Conservation (phyloP, 2,888 invertebrate species). For the Oxycera nigricornis region DNA sequence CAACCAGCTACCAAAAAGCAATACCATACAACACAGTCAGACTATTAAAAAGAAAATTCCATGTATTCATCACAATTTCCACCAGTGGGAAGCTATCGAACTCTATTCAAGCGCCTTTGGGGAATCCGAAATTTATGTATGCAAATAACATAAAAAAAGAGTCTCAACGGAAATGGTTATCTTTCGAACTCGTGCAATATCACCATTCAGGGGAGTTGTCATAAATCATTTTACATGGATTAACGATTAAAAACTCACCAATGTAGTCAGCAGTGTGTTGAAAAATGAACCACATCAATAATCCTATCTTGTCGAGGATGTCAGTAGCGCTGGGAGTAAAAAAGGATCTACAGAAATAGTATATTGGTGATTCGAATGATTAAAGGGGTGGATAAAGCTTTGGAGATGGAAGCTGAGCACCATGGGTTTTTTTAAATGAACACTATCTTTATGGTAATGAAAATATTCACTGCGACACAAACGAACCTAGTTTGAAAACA, state of each 20-base stretch:
- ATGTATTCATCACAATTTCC: not conserved
- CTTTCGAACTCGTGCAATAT: conserved; percentile 5
- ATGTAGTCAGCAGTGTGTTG: not conserved
- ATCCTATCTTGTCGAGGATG: not conserved
- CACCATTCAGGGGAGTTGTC: not conserved
- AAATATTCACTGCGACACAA: too few species aligned
- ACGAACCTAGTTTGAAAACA: not conserved
- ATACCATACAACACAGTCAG: not conserved
- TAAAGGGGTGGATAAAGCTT: not conserved
- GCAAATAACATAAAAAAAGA: not conserved
- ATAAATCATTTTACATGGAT: conserved; percentile 21
- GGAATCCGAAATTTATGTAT: not conserved
- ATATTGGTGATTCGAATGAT: too few species aligned
- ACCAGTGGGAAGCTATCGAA: not conserved
- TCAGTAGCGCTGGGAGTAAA: not conserved
- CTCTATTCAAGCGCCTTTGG: not conserved
- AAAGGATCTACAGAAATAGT: not conserved
- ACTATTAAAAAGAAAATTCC: not conserved
- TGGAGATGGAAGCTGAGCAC: not conserved
- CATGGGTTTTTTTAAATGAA: not conserved
- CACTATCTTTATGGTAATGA: not conserved
- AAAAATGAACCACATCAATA: conserved; percentile 18
- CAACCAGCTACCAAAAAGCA: too few species aligned
- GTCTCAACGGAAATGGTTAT: not conserved
- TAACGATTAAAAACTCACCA: conserved; percentile 26